Conservation (phyloP, 2,113 vertebrate species). For the Psettodes erumei region DNA sequence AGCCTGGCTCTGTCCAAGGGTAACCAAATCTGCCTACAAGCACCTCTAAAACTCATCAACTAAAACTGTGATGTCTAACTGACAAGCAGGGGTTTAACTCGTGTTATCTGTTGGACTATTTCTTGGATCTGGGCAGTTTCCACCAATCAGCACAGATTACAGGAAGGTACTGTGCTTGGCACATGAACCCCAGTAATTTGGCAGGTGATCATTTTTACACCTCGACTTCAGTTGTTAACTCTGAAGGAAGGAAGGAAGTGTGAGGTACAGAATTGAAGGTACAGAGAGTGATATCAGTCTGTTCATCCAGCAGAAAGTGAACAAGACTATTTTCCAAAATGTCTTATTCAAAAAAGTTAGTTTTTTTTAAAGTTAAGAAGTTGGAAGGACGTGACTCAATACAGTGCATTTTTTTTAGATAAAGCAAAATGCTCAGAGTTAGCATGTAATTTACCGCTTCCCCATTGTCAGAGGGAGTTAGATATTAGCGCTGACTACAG, state of each 20-base stretch:
- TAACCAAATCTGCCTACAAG: too few species aligned
- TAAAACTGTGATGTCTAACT: background rate
- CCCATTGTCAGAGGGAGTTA: slow-evolving; percentile 50
- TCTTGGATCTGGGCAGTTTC: background rate
- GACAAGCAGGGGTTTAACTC: background rate
- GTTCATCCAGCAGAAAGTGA: background rate
- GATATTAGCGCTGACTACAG: slow-evolving; percentile 73
- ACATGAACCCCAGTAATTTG: background rate
- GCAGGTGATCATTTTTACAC: background rate
- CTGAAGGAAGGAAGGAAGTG: too few species aligned
- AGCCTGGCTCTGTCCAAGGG: too few species aligned
- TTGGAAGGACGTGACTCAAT: background rate
- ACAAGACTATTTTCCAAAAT: background rate
- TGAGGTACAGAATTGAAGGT: background rate
- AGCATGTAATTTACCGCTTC: slow-evolving; percentile 3
- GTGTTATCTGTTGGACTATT: background rate
- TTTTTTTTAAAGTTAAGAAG: background rate
- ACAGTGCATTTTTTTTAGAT: too few species aligned
- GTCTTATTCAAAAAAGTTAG: too few species aligned
- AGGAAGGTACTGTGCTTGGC: background rate
- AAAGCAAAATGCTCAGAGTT: background rate
- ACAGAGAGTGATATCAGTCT: background rate
- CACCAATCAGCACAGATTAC: background rate
- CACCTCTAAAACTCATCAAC: background rate
- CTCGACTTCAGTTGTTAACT: background rate